A percentile compares a stretch with the other conserved stretches of the same genome.
These are phyloP conservation scores for Parus major DNA, from an alignment of 2,113 vertebrate species.

Conservation along the genomic window DNA sequence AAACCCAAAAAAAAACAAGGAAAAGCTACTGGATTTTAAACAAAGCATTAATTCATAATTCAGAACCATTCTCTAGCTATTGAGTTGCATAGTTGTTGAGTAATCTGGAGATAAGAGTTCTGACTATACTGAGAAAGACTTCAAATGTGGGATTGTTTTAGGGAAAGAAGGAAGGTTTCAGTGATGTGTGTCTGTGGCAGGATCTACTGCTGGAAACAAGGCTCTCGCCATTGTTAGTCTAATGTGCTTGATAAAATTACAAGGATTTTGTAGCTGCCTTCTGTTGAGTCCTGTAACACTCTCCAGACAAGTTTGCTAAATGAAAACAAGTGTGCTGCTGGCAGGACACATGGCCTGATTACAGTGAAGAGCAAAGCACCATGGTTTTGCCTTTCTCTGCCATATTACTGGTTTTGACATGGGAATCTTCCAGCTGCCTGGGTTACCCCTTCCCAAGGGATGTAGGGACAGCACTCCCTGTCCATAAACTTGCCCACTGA, in stretches of 20 bases:
- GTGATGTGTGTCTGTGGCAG: background rate
- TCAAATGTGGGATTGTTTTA: background rate
- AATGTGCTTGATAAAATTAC: slow-evolving; percentile 10
- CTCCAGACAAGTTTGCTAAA: background rate
- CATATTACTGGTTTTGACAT: background rate
- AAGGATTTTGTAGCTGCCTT: slow-evolving; percentile 19
- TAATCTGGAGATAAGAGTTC: background rate
- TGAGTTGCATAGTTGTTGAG: background rate
- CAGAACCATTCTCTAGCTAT: background rate
- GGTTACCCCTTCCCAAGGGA: background rate
- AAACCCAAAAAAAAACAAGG: background rate
- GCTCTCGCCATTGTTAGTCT: background rate
- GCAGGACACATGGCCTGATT: background rate
- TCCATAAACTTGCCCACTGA: background rate
- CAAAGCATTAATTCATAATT: slow-evolving; percentile 9
- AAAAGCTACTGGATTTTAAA: background rate
- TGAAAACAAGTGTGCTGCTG: background rate
- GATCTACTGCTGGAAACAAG: background rate
- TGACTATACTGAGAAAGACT: background rate
- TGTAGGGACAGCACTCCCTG: background rate
- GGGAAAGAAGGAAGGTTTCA: background rate
- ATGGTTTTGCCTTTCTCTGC: background rate
- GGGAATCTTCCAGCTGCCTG: background rate
- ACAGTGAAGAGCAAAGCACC: slow-evolving; percentile 6
- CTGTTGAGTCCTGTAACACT: background rate